Evolutionary conservation across 1,140 invertebrate genomes (phyloP), one percentile per base, ranked within the genome.

Genomic region (Drosophila tani): DNA sequence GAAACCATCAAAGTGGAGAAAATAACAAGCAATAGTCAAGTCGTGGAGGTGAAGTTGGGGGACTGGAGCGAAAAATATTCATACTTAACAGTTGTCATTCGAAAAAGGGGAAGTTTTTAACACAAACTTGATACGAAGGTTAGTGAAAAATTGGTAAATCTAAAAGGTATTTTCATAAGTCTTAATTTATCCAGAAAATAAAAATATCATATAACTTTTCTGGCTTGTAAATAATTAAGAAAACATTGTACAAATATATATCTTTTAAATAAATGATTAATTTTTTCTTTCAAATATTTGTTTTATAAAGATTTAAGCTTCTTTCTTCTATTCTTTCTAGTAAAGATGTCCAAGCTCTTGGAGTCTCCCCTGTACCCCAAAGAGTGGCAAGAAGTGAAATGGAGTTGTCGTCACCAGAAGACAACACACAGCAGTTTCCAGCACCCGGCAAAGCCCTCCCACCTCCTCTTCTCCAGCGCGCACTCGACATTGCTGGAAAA

Each of bases 371-470:
- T 67, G 67, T 70, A 27, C 9, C 21, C 29, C 8, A 35, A 35
- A 40, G 32, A 65, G 46, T 40, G 59, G 59, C 59, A 27, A 35
- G 27, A 46, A 46, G 63, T 46, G 67, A 29, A 70, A 53, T 70
- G 47, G 38, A 70, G 67, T 66, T 70, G 64, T 70, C 67, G 17
- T 38, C 49, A 12, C 32, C 67, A 70, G 63, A 70, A 70, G 63
- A 70, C 62, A 69, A 53, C 38, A 35, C 45, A 38, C 29, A 35
- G n/a, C 29, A 45, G 19, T 66, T 65, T 45, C 29, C 29, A 32
- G 60, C 8, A 35, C 59, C 14, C 59, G 14, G 17, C 24, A n/a
- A 15, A 3, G 14, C 15, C 29, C 24, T 21, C 40, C 14, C 11
- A 14, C 51, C 35, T 11, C 11, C 27, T 17, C 50, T 9, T 17